Conservation (phyloP, 2,888 invertebrate genomes). For the Endotricha flammealis region DNA sequence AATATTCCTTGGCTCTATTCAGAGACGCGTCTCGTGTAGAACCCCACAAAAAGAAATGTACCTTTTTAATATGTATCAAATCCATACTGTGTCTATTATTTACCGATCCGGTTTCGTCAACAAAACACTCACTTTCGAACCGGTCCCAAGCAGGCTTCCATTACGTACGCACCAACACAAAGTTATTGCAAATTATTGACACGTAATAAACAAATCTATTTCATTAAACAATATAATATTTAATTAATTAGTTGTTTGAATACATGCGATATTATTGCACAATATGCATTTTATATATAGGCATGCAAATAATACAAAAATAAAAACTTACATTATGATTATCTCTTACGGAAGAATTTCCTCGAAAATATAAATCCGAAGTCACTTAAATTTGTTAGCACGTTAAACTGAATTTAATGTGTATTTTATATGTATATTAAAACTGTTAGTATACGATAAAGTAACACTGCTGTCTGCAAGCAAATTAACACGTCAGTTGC, state of each 20-base stretch:
- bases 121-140: slow-evolving; percentile 67
- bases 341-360: no score
- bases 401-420: background rate
- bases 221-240: background rate
- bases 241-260: no score
- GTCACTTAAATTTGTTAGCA: background rate
- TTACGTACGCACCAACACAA: slow-evolving; percentile 18
- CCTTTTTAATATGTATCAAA: slow-evolving; percentile 4
- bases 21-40: no score
- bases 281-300: no score
- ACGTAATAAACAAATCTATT: no score
- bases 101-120: slow-evolving; percentile 55
- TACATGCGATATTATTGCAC: no score
- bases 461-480: background rate
- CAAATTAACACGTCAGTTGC: slow-evolving; percentile 2
- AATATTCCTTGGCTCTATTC: no score
- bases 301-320: background rate
- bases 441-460: background rate
- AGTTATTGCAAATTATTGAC: slow-evolving; percentile 18
- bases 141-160: slow-evolving; percentile 45
- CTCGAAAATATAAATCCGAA: background rate
- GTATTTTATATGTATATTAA: background rate
- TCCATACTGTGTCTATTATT: slow-evolving; percentile 36
- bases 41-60: slow-evolving; percentile 1
- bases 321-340: no score